Evolutionary conservation across 2,888 invertebrate species (phyloP).

Genomic region (Nudaria mundana): DNA sequence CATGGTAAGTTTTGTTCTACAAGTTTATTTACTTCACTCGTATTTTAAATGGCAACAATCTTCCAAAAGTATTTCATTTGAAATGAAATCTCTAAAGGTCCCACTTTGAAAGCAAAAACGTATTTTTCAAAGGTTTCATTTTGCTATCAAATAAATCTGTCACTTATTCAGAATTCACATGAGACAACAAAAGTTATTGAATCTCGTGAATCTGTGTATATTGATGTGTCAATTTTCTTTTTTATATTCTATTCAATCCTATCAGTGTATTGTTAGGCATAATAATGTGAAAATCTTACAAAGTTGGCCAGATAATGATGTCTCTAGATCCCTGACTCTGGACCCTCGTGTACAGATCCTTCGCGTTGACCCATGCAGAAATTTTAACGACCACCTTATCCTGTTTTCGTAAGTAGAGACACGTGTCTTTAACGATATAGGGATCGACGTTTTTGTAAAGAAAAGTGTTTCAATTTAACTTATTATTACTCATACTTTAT

Average conservation of each 20-base stretch:
- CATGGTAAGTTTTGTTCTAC: no score
- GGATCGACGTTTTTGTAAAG: conserved; percentile 13
- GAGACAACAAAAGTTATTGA: conserved; percentile 30
- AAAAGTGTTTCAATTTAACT: conserved; percentile 12
- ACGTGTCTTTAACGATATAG: conserved; percentile 32
- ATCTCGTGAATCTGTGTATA: conserved; percentile 20
- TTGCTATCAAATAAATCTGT: conserved; percentile 31
- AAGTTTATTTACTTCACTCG: no score
- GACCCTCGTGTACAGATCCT: conserved; percentile 27
- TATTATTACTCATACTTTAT: no score
- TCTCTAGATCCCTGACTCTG: conserved; percentile 24
- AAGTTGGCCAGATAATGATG: conserved; percentile 29
- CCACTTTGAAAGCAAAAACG: conserved; percentile 13
- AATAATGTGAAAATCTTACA: conserved; percentile 18
- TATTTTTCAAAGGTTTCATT: conserved; percentile 13
- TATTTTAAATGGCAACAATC: no score
- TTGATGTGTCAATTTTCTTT: conserved; percentile 7
- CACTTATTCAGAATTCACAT: conserved; percentile 24
- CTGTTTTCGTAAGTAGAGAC: conserved; percentile 26
- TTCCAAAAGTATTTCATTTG: no score
- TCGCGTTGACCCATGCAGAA: conserved; percentile 38
- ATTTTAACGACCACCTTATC: conserved; percentile 36
- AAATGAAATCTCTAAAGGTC: conserved; percentile 8
- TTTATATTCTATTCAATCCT: conserved; percentile 13
- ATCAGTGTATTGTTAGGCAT: conserved; percentile 18